Conservation (phyloP, 2,113 vertebrate genomes). For the Nothocercus julius region DNA sequence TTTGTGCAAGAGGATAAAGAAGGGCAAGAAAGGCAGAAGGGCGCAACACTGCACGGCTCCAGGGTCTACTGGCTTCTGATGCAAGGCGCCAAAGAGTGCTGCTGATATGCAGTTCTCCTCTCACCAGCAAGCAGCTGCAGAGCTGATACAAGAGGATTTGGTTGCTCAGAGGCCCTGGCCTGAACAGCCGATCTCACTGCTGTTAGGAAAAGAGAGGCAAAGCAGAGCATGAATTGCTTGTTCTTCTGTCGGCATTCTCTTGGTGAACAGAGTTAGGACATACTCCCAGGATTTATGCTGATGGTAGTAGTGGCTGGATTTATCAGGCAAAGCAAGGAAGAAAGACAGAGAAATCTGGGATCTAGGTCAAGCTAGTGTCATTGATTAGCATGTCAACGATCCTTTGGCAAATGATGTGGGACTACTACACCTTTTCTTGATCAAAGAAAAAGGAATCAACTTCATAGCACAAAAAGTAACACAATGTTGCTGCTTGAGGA, state of each 20-base stretch:
- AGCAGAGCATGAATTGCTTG: background rate
- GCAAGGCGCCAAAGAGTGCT: background rate
- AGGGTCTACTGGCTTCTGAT: background rate
- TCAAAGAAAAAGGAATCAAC: conserved; percentile 2
- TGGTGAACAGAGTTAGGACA: background rate
- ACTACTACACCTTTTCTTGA: background rate
- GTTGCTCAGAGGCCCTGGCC: background rate
- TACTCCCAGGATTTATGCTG: background rate
- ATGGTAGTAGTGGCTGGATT: background rate
- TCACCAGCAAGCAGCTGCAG: background rate
- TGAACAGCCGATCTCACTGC: background rate
- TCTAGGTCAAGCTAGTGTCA: background rate
- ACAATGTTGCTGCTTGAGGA: background rate
- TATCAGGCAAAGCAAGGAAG: background rate
- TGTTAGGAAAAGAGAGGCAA: background rate
- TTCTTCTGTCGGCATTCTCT: background rate
- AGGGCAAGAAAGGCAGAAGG: background rate
- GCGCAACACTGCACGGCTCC: background rate
- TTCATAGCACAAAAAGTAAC: background rate
- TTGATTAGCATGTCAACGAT: background rate
- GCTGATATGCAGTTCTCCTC: background rate
- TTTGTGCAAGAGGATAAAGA: too few species aligned
- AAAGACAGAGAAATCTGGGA: background rate
- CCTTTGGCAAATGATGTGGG: background rate
- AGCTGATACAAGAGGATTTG: background rate